Percentiles rank a stretch among this genome's conserved stretches.
These are phyloP conservation scores for Polyodon spathula DNA, from an alignment of 2,113 vertebrate species.

Conservation along the genomic window DNA sequence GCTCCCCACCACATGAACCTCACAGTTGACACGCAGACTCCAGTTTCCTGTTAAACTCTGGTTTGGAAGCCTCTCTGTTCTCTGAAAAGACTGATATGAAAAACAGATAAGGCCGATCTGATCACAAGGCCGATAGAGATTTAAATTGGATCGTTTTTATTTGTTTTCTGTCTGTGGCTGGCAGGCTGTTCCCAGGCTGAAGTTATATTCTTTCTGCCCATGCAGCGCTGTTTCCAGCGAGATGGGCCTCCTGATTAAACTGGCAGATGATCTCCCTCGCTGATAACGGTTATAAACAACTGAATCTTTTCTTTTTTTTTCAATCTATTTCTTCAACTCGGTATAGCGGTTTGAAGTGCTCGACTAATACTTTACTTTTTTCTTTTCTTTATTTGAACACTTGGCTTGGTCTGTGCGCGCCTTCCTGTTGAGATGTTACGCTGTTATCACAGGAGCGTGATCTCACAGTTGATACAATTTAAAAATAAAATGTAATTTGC, in stretches of 20 bases:
- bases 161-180: conserved; percentile 58
- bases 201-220: conserved; percentile 41
- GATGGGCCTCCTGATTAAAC: conserved; percentile 56
- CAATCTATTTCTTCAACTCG: conserved; percentile 48
- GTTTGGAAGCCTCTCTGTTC: conserved; percentile 61
- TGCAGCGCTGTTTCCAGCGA: conserved; percentile 54
- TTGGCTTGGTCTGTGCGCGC: conserved; percentile 31
- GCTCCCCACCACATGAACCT: conserved; percentile 13
- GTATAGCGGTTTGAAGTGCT: conserved; percentile 28
- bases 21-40: conserved; percentile 33
- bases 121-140: conserved; percentile 57
- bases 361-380: conserved; percentile 18
- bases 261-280: conserved; percentile 47
- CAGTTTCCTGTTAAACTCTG: conserved; percentile 63
- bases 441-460: conserved; percentile 39
- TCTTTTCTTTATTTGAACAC: conserved; percentile 19
- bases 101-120: conserved; percentile 59
- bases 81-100: conserved; percentile 57
- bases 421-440: conserved; percentile 46
- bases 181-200: conserved; percentile 33
- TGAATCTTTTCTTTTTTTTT: conserved; percentile 45
- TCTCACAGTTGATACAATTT: conserved; percentile 37
- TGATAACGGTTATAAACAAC: conserved; percentile 50
- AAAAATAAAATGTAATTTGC: conserved; percentile 26
- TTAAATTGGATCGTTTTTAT: conserved; percentile 66